Conservation (phyloP, 2,113 vertebrate genomes). For the Podiceps cristatus region DNA sequence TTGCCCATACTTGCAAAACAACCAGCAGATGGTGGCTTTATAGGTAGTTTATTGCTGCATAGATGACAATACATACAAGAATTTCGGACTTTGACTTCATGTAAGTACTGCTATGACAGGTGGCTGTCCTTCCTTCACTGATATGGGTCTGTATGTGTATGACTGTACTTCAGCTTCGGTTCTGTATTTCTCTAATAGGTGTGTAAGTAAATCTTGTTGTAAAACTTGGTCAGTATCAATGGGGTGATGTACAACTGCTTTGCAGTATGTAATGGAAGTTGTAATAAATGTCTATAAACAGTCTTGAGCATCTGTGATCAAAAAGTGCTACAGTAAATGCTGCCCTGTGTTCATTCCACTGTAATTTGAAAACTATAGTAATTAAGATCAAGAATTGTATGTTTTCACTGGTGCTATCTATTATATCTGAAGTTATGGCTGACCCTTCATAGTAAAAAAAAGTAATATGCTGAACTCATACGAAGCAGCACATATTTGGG, state of each 20-base stretch:
- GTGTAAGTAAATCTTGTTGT: background rate
- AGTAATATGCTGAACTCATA: background rate
- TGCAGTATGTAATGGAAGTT: background rate
- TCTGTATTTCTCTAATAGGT: background rate
- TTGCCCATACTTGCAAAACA: background rate
- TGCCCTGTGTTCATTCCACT: background rate
- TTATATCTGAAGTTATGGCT: background rate
- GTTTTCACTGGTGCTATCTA: background rate
- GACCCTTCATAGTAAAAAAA: background rate
- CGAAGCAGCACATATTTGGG: background rate
- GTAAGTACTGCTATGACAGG: background rate
- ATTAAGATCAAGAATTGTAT: background rate
- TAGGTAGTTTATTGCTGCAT: background rate
- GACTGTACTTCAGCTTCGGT: background rate
- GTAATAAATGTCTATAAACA: background rate
- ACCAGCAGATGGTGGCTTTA: background rate
- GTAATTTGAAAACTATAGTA: background rate
- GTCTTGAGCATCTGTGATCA: background rate
- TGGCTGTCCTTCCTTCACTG: background rate
- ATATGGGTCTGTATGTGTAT: rapidly evolving
- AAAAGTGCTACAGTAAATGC: background rate
- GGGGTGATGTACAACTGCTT: background rate
- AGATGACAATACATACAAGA: background rate
- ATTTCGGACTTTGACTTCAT: background rate
- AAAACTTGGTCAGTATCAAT: background rate